Evolutionary conservation across 2,888 invertebrate genomes (phyloP).

Genomic region (Hydrotaea cyrtoneurina): DNA sequence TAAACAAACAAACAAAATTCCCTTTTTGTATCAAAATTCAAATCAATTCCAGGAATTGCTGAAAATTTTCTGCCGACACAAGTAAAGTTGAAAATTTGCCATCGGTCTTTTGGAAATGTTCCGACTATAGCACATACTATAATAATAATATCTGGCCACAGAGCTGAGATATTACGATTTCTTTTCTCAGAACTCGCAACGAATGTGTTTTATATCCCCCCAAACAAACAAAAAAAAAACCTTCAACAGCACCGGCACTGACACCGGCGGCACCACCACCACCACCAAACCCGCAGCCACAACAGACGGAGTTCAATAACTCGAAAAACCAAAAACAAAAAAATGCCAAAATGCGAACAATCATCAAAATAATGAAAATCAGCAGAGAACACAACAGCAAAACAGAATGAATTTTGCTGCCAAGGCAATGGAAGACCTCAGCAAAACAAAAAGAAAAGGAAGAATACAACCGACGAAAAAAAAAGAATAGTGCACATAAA

Average conservation of each 20-base stretch:
- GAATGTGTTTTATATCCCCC: slow-evolving; percentile 59
- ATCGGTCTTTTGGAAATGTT: slow-evolving; percentile 13
- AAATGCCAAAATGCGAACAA: slow-evolving; percentile 46
- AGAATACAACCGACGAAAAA: not conserved
- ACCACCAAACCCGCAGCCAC: not conserved
- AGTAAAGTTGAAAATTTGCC: slow-evolving; percentile 13
- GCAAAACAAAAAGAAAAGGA: too few relatives aligned
- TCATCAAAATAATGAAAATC: slow-evolving; percentile 49
- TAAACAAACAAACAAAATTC: too few relatives aligned
- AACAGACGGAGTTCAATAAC: slow-evolving; percentile 57
- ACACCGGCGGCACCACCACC: not conserved
- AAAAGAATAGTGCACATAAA: not conserved
- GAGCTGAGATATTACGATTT: slow-evolving; percentile 5
- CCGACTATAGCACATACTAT: too few relatives aligned
- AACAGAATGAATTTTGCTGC: slow-evolving; percentile 29
- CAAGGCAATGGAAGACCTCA: not conserved
- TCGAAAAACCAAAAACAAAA: not conserved
- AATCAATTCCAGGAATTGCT: not conserved
- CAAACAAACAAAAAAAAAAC: too few relatives aligned
- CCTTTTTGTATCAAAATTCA: not conserved
- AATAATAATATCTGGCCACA: not conserved
- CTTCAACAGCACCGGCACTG: not conserved
- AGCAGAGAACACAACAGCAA: slow-evolving; percentile 9
- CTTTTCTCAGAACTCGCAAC: slow-evolving; percentile 49
- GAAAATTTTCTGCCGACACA: not conserved